These are phyloP conservation scores for Rhagophthalmus giganteus DNA, from an alignment of 2,888 invertebrate genomes.

Conservation along the genomic window DNA sequence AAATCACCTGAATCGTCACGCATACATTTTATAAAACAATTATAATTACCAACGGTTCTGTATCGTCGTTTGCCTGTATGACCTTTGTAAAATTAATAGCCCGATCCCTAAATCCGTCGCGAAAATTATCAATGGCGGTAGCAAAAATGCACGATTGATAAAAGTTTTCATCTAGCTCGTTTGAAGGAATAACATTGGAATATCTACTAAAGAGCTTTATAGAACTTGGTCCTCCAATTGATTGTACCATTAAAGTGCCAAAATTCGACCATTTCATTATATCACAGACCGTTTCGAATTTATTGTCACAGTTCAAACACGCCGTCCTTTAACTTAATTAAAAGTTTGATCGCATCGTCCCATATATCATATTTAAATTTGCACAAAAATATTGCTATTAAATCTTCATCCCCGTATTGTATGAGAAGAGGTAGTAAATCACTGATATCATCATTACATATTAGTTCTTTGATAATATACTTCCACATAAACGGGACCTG, in stretches of 20 bases:
- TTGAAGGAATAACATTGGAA: slow-evolving; percentile 59
- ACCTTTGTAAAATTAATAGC: slow-evolving; percentile 21
- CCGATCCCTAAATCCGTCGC: slow-evolving; percentile 13
- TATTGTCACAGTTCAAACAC: slow-evolving; percentile 66
- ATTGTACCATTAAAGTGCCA: slow-evolving; percentile 63
- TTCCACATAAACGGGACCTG: slow-evolving; percentile 67
- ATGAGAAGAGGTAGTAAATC: slow-evolving; percentile 61
- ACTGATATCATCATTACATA: slow-evolving; percentile 58
- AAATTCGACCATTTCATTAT: slow-evolving; percentile 65
- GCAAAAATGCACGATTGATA: slow-evolving; percentile 62
- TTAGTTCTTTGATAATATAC: slow-evolving; percentile 58
- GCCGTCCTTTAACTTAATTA: slow-evolving; percentile 62
- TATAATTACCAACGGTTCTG: slow-evolving; percentile 11
- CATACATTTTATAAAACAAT: neutral
- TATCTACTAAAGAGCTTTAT: slow-evolving; percentile 62
- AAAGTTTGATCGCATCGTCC: slow-evolving; percentile 61
- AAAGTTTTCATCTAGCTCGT: slow-evolving; percentile 65
- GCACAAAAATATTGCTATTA: slow-evolving; percentile 60
- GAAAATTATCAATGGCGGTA: slow-evolving; percentile 53
- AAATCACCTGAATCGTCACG: too few relatives aligned
- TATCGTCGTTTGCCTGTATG: slow-evolving; percentile 21
- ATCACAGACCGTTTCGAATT: slow-evolving; percentile 50
- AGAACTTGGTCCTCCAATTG: slow-evolving; percentile 62
- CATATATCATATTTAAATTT: slow-evolving; percentile 63
- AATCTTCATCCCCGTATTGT: slow-evolving; percentile 63